Conservation (phyloP, 2,888 invertebrate genomes). For the Aphodius sticticus region DNA sequence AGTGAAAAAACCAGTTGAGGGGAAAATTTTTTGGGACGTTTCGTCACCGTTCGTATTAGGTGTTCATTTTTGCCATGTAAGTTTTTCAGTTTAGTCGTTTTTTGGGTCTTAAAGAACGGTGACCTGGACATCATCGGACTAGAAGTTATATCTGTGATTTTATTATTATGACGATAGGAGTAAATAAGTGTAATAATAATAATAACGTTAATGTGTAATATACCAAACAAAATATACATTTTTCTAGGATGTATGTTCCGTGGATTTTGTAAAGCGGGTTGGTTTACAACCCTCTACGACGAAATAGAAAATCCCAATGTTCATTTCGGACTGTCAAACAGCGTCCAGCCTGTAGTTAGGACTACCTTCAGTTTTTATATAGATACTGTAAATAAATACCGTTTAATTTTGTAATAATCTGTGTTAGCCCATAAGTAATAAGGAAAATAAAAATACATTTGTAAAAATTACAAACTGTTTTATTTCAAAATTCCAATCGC, state of each 20-base stretch:
- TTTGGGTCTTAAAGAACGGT: background rate
- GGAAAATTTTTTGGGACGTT: background rate
- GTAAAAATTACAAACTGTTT: background rate
- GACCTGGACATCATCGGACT: background rate
- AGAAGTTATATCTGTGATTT: slow-evolving; percentile 4
- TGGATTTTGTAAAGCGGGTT: background rate
- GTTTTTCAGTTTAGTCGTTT: background rate
- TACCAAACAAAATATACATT: background rate
- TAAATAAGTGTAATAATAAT: background rate
- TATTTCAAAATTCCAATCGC: too few species aligned
- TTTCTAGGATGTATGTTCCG: background rate
- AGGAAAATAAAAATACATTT: background rate
- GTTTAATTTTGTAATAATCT: slow-evolving; percentile 24
- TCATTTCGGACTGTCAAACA: background rate
- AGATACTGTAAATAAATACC: slow-evolving; percentile 22
- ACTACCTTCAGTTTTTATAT: slow-evolving; percentile 4
- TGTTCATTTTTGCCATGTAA: background rate
- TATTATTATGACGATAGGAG: background rate
- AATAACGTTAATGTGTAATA: background rate
- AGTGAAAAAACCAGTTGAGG: background rate
- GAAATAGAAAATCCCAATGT: background rate
- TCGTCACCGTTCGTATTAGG: background rate
- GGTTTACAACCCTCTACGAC: background rate
- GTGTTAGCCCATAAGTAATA: slow-evolving; percentile 6
- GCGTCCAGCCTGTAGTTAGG: background rate